A percentile compares a stretch with the other conserved stretches of the same genome.
Evolutionary conservation across 2,888 invertebrate species (phyloP).

Genomic region (Willowsia nigromaculata): DNA sequence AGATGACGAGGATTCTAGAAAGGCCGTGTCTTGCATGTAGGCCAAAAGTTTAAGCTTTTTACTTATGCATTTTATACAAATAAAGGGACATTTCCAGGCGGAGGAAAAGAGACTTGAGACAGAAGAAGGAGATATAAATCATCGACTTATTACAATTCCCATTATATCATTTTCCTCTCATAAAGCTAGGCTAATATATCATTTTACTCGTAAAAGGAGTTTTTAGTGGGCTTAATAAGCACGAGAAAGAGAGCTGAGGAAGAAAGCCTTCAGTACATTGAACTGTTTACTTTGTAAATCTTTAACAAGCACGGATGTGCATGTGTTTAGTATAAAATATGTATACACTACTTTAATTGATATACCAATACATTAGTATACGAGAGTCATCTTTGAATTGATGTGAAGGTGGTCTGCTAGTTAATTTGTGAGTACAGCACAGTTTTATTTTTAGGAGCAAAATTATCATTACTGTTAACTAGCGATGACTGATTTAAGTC

Average conservation of each 20-base stretch:
- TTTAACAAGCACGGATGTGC: no score
- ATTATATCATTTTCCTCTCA: conserved; percentile 62
- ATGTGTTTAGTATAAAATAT: no score
- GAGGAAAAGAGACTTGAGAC: neutral
- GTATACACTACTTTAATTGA: no score
- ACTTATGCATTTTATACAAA: neutral
- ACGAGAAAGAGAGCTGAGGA: neutral
- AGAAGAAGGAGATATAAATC: conserved; percentile 55
- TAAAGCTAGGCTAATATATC: conserved; percentile 59
- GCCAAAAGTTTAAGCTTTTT: neutral
- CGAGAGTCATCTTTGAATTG: no score
- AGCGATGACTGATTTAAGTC: no score
- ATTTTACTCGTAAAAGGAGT: conserved; percentile 48
- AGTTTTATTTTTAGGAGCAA: no score
- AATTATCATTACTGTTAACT: no score
- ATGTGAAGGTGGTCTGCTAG: no score
- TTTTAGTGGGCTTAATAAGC: conserved; percentile 17
- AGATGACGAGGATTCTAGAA: neutral
- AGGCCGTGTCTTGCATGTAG: neutral
- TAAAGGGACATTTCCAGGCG: conserved; percentile 11
- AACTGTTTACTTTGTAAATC: no score
- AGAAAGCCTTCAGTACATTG: no score
- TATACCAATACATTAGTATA: no score
- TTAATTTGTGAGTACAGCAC: no score
- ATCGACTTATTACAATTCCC: conserved; percentile 48